Evolutionary conservation across 2,113 vertebrate genomes (phyloP).

Genomic region (Cyanistes caeruleus): DNA sequence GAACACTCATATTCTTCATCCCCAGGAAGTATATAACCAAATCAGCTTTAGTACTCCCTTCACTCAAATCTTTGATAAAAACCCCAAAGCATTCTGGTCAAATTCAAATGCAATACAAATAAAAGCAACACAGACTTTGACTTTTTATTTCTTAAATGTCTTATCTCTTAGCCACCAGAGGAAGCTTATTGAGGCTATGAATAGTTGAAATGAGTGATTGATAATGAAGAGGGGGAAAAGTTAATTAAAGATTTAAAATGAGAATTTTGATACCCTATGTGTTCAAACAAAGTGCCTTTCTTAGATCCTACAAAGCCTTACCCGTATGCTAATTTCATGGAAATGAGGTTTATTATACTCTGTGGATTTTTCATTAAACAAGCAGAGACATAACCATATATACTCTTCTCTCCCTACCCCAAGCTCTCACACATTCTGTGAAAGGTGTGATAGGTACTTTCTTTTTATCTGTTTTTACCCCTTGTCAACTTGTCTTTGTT

Average conservation of each 20-base stretch:
- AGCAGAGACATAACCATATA: conserved; percentile 17
- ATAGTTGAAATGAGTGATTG: conserved; percentile 49
- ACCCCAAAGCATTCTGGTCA: neutral
- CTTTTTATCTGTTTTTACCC: conserved; percentile 28
- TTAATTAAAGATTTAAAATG: conserved; percentile 71
- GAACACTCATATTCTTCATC: neutral
- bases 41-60: neutral
- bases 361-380: conserved; percentile 52
- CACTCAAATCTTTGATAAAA: conserved; percentile 18
- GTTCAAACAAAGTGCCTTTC: conserved; percentile 66
- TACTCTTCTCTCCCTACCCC: neutral
- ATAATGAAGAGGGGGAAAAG: conserved; percentile 57
- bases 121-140: conserved; percentile 19
- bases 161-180: conserved; percentile 63
- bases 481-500: conserved; percentile 33
- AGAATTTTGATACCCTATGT: conserved; percentile 56
- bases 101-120: conserved; percentile 40
- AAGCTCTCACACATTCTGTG: conserved; percentile 43
- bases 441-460: conserved; percentile 57
- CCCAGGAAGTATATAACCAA: neutral
- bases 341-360: conserved; percentile 63
- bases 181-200: conserved; percentile 39
- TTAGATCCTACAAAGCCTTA: conserved; percentile 57
- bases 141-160: conserved; percentile 47
- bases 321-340: conserved; percentile 58